A percentile compares a stretch with the other conserved stretches of the same genome.
phyloP scores from a whole-genome alignment of 2,113 vertebrate species.

The Grallaria varia region DNA sequence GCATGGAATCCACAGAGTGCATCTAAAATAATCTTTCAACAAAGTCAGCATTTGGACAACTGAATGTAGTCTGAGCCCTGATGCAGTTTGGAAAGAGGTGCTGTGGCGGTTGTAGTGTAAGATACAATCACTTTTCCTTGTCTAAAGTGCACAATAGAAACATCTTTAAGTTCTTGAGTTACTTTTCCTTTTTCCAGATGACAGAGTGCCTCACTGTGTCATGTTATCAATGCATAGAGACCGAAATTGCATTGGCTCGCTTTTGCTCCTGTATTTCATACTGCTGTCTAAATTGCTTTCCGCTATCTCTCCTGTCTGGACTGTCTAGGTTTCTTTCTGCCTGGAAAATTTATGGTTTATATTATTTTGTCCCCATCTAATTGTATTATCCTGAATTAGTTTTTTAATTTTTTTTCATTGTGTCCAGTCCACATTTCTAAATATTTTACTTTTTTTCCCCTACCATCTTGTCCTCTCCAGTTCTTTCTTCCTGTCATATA shows the following conservation, averaged over 20 bases:
- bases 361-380: neutral
- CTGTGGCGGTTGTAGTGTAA: neutral
- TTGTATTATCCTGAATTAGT: neutral
- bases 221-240: neutral
- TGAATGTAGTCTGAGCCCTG: neutral
- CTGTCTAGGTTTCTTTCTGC: neutral
- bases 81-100: neutral
- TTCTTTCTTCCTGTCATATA: neutral
- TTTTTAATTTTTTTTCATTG: accelerated
- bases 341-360: neutral
- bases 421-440: neutral
- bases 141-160: neutral
- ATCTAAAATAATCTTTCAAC: neutral
- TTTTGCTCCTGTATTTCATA: slow-evolving; percentile 22
- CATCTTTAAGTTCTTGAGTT: neutral
- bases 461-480: neutral
- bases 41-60: neutral
- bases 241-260: neutral
- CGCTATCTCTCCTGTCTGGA: neutral
- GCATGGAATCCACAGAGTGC: neutral
- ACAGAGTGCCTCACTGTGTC: neutral
- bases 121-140: neutral
- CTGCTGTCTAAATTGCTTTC: slow-evolving; percentile 31
- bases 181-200: slow-evolving; percentile 4
- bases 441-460: neutral